These are phyloP conservation scores for Morbakka virulenta DNA, from an alignment of 30 jellyfish, hydroid and myxozoan genomes.

Conservation along the genomic window DNA sequence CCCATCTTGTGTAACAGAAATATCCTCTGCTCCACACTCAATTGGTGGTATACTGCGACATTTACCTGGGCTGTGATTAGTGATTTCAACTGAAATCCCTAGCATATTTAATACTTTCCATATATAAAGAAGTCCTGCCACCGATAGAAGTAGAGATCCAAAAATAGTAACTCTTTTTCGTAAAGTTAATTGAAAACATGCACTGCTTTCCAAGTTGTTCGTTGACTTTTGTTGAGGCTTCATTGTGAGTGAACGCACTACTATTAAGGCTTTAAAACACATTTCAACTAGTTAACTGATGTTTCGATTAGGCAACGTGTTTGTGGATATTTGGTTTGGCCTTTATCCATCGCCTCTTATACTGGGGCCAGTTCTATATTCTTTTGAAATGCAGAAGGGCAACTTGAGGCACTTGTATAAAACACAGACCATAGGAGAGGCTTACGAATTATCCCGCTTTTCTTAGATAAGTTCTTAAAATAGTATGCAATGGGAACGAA, in stretches of 20 bases:
- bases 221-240: not conserved
- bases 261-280: not conserved
- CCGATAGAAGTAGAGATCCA: not conserved
- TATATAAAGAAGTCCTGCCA: not conserved
- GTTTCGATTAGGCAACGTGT: not conserved
- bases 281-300: not conserved
- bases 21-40: slow-evolving; percentile 93
- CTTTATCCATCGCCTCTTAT: not conserved
- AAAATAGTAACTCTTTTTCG: too few species aligned
- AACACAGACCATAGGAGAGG: too few species aligned
- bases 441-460: too few species aligned
- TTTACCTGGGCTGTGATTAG: slow-evolving; percentile 74
- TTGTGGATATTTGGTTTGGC: not conserved
- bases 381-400: too few species aligned
- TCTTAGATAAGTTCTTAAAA: too few species aligned
- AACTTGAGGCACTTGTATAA: too few species aligned
- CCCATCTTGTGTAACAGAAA: slow-evolving; percentile 84
- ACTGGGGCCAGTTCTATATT: not conserved
- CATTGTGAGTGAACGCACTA: not conserved
- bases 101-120: not conserved
- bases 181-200: not conserved
- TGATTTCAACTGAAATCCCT: not conserved
- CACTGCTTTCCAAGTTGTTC: not conserved
- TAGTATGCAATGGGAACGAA: too few species aligned
- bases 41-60: slow-evolving; percentile 81